phyloP scores from a whole-genome alignment of 2,797 vertebrate genomes.

The Cossypha heuglini region DNA sequence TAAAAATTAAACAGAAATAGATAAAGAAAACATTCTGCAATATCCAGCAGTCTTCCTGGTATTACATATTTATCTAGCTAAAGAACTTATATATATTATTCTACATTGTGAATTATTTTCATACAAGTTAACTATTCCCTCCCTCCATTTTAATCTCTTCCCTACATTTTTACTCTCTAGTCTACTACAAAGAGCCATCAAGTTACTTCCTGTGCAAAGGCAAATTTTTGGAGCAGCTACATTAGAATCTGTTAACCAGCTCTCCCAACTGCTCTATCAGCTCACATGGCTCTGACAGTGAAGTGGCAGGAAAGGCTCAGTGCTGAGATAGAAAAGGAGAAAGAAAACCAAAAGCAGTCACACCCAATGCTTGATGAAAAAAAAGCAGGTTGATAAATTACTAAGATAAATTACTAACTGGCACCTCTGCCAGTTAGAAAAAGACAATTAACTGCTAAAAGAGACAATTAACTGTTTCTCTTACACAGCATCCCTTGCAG shows the following conservation, averaged over 20 bases:
- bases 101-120: not conserved
- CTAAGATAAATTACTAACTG: not conserved
- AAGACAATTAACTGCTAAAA: not conserved
- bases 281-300: not conserved
- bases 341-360: not conserved
- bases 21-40: not conserved
- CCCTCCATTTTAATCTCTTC: not conserved
- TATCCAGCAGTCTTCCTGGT: not conserved
- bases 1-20: not conserved
- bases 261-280: not conserved
- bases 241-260: not conserved
- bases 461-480: not conserved
- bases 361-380: not conserved
- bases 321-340: not conserved
- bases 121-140: not conserved
- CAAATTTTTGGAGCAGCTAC: not conserved
- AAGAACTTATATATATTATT: not conserved
- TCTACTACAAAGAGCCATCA: not conserved
- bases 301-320: not conserved
- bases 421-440: not conserved
- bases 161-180: not conserved
- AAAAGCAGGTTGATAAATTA: not conserved
- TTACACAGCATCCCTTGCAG: not conserved
- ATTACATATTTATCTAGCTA: not conserved
- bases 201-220: not conserved